Evolutionary conservation across 2,888 invertebrate species (phyloP).

Genomic region (Brenthis ino): DNA sequence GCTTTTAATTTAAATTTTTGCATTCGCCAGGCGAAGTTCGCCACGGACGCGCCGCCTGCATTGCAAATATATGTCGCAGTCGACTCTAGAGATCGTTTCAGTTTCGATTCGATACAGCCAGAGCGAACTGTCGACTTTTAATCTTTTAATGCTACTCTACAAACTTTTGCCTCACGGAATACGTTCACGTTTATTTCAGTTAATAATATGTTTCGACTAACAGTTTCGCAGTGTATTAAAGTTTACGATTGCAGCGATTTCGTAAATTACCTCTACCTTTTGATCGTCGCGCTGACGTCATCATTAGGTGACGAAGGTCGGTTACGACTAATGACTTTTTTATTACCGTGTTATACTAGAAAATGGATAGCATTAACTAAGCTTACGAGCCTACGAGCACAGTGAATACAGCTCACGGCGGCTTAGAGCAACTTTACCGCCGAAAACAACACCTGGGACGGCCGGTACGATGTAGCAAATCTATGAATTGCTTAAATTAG

Average conservation of each 20-base stretch:
- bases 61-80: slow-evolving; percentile 77
- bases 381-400: slow-evolving; percentile 60
- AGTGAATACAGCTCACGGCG: slow-evolving; percentile 66
- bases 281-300: slow-evolving; percentile 8
- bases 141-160: slow-evolving; percentile 81
- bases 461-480: slow-evolving; percentile 46
- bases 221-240: slow-evolving; percentile 33
- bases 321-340: slow-evolving; percentile 32
- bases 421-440: slow-evolving; percentile 74
- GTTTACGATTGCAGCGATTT: slow-evolving; percentile 33
- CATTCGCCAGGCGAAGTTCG: slow-evolving; percentile 79
- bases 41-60: slow-evolving; percentile 79
- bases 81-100: slow-evolving; percentile 70
- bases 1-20: slow-evolving; percentile 84
- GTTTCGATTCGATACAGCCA: slow-evolving; percentile 74
- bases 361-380: slow-evolving; percentile 61
- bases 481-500: slow-evolving; percentile 49
- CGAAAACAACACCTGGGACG: slow-evolving; percentile 71
- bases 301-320: slow-evolving; percentile 15
- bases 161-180: slow-evolving; percentile 63
- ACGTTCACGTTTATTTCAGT: slow-evolving; percentile 58
- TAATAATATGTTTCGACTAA: slow-evolving; percentile 43
- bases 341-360: slow-evolving; percentile 27
- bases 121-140: slow-evolving; percentile 78
- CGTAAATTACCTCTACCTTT: slow-evolving; percentile 22